A percentile compares a stretch with the other conserved stretches of the same genome.
Evolutionary conservation across 2,797 vertebrate species (phyloP).

Genomic region (Carcharodon carcharias): DNA sequence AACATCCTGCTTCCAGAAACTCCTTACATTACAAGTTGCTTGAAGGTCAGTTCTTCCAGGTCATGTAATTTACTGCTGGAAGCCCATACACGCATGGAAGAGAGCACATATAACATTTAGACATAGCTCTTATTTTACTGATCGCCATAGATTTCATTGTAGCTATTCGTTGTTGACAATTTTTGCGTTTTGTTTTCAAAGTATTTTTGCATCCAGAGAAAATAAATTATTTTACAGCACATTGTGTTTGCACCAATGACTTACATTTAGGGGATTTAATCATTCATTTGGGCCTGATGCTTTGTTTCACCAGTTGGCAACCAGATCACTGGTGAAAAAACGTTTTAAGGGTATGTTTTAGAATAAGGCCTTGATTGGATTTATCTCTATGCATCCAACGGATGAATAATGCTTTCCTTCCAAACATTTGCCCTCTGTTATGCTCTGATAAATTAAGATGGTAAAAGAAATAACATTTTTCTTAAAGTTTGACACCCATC

Average conservation of each 20-base stretch:
- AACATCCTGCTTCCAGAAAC: background rate
- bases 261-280: background rate
- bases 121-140: background rate
- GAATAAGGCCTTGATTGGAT: background rate
- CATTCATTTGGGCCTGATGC: background rate
- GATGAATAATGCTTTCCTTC: background rate
- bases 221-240: background rate
- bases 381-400: background rate
- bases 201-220: background rate
- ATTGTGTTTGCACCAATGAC: background rate
- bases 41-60: background rate
- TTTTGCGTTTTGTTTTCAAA: background rate
- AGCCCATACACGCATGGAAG: background rate
- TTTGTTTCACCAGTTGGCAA: background rate
- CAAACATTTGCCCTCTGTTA: background rate
- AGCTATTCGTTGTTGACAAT: background rate
- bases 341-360: background rate
- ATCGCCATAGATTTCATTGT: background rate
- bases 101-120: background rate
- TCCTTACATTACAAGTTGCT: background rate
- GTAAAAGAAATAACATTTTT: background rate
- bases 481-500: background rate
- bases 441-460: background rate
- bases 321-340: background rate
- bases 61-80: background rate